Percentiles rank a stretch among this genome's conserved stretches.
Evolutionary conservation across 2,797 vertebrate species (phyloP).

Genomic region (Miichthys miiuy): DNA sequence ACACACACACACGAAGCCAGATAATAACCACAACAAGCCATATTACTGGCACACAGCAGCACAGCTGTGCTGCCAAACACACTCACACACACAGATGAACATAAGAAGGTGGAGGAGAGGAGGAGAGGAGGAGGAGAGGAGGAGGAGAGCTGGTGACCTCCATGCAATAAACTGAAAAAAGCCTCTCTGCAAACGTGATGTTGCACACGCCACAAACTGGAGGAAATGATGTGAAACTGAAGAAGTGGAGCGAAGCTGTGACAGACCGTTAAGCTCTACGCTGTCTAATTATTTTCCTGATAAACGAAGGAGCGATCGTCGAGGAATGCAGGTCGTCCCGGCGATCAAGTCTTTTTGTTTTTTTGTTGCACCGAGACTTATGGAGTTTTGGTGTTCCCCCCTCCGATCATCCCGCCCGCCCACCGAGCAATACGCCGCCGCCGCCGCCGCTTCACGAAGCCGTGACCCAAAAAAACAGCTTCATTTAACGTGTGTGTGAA

Average conservation of each 20-base stretch:
- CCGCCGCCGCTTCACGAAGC: too few relatives aligned
- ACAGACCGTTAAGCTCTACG: constrained; percentile 70
- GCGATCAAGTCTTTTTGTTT: constrained; percentile 45
- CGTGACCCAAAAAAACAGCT: neutral
- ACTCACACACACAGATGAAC: constrained; percentile 1
- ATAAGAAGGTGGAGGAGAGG: neutral
- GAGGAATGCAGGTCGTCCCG: constrained; percentile 73
- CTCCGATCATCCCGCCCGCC: constrained; percentile 14
- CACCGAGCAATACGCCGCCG: constrained; percentile 56
- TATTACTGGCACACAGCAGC: constrained; percentile 45
- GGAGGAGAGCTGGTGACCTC: constrained; percentile 38
- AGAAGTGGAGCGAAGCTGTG: constrained; percentile 46
- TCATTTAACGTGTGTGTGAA: constrained; percentile 51
- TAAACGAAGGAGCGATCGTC: constrained; percentile 49
- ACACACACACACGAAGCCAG: constrained; percentile 15
- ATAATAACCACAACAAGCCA: constrained; percentile 58
- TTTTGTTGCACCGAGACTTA: constrained; percentile 46
- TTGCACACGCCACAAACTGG: constrained; percentile 58
- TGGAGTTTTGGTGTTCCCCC: constrained; percentile 11
- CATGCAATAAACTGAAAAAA: constrained; percentile 83
- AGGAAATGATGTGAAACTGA: constrained; percentile 52
- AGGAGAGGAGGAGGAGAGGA: constrained; percentile 27
- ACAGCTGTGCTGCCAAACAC: constrained; percentile 28
- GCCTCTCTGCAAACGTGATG: constrained; percentile 56
- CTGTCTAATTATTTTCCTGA: constrained; percentile 16